Evolutionary conservation across 1,140 invertebrate genomes (phyloP).

Genomic region (Ceratina japonica): DNA sequence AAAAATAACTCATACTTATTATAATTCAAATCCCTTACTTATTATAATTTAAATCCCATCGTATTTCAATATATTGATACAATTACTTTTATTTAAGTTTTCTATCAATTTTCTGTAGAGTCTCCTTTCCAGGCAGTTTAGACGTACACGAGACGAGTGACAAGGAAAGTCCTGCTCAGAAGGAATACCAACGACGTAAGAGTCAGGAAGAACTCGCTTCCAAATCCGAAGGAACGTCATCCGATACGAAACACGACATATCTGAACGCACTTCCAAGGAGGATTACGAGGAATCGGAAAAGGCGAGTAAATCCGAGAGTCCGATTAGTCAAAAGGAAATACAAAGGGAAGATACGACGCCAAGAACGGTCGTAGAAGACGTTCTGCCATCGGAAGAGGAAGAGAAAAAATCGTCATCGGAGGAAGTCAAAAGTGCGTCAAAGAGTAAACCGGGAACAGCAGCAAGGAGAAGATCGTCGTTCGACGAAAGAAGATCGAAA

Average conservation of each 20-base stretch:
- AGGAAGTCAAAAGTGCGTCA: not conserved
- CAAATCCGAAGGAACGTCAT: constrained; percentile 11
- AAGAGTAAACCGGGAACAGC: not conserved
- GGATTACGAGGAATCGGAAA: constrained; percentile 45
- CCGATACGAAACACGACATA: constrained; percentile 7
- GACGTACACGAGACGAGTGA: constrained; percentile 24
- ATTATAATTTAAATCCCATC: not conserved
- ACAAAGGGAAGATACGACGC: not conserved
- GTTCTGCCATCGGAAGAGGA: constrained; percentile 13
- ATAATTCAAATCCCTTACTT: not conserved
- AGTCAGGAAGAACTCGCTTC: constrained; percentile 48
- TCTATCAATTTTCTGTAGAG: constrained; percentile 48
- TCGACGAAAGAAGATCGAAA: constrained; percentile 38
- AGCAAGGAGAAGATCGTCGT: not conserved
- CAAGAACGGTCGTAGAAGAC: constrained; percentile 16
- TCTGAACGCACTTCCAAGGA: constrained; percentile 18
- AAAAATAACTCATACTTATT: constrained; percentile 3
- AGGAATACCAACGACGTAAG: constrained; percentile 56
- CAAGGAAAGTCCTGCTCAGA: constrained; percentile 35
- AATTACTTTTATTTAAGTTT: not conserved
- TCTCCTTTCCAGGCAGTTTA: constrained; percentile 55
- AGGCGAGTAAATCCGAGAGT: constrained; percentile 22
- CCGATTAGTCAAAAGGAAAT: not conserved
- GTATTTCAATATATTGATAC: too few relatives aligned
- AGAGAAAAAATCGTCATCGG: constrained; percentile 5